Evolutionary conservation across 2,888 invertebrate genomes (phyloP), one percentile per base, ranked within the genome.

Genomic region (Pelosia muscerda): DNA sequence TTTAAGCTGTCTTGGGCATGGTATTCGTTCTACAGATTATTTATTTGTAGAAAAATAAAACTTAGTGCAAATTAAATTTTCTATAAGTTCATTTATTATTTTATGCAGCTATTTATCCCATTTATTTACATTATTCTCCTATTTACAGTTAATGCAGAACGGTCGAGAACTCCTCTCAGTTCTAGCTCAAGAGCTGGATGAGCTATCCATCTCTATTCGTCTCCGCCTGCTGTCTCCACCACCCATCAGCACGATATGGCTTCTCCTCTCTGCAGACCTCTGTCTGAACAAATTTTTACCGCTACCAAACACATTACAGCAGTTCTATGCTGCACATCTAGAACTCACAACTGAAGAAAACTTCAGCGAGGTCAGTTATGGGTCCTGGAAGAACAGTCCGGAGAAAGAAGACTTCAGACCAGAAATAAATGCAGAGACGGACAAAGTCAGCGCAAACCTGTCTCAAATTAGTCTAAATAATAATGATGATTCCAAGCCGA

Each of bases 241-340:
- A 0, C 91, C 94, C 0, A 85, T 89, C 63, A 90, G 90, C 78
- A 90, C 92, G 54, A 90, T 94, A 62, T 95, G 95, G 95, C 86
- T 95, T 0, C 82, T 95, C 0, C 86, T 95, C 0, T 92, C 93
- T 0, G 89, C 94, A 0, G 95, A 95, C 55, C 74, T 95, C 10
- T 94, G 94, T 53, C 85, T 95, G 1, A 94, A 95, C 85, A 94
- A 94, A 64, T 95, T 94, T 78, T 87, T 94, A 0, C 95, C 95
- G 0, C 79, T 95, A 0, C 95, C 95, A 0, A 94, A 92, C 80
- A 90, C 90, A 0, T 61, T 95, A 0, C 95, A 95, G 63, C 94
- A 94, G 66, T 95, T 95, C 87, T 95, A 95, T 73, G 95, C 95
- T 0, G 87, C 92, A 0, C 93, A 95, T 49, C 69, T 95, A 1